Conservation (phyloP, 2,113 vertebrate species). For the Solenodon paradoxus region DNA sequence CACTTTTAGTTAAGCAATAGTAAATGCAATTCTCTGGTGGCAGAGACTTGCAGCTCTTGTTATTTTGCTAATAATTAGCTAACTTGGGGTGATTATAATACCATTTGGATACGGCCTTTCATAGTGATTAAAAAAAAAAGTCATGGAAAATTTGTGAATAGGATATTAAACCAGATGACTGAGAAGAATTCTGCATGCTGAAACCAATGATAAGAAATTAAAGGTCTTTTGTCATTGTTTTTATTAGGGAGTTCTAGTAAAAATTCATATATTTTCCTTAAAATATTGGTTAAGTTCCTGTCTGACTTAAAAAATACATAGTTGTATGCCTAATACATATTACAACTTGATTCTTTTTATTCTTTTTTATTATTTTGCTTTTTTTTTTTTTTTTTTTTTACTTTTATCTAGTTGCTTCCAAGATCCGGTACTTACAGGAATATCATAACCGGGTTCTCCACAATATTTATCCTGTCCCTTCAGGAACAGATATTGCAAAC, state of each 20-base stretch:
- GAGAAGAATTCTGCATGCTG: slow-evolving; percentile 45
- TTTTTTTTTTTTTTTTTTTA: slow-evolving; percentile 80
- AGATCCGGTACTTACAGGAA: slow-evolving; percentile 99
- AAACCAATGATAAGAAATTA: slow-evolving; percentile 20
- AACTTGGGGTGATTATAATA: slow-evolving; percentile 37
- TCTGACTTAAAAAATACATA: not conserved
- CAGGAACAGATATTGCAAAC: slow-evolving; percentile 99
- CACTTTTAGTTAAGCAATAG: slow-evolving; percentile 39
- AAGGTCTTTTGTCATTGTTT: slow-evolving; percentile 48
- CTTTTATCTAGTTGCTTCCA: slow-evolving; percentile 97
- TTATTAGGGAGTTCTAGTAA: slow-evolving; percentile 32
- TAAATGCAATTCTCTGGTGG: slow-evolving; percentile 43
- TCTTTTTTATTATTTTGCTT: slow-evolving; percentile 65
- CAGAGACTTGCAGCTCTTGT: slow-evolving; percentile 48
- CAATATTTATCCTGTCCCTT: slow-evolving; percentile 99
- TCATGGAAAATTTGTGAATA: slow-evolving; percentile 31
- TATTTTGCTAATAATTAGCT: slow-evolving; percentile 44
- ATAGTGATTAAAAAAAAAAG: slow-evolving; percentile 40
- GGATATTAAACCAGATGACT: slow-evolving; percentile 15
- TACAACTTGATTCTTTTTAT: slow-evolving; percentile 74
- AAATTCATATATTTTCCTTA: slow-evolving; percentile 37
- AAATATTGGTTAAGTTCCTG: slow-evolving; percentile 37
- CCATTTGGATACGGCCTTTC: slow-evolving; percentile 26
- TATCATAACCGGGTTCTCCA: slow-evolving; percentile 99
- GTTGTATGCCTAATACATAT: slow-evolving; percentile 45